Conservation (phyloP, 2,113 vertebrate species). For the Hiodon tergisus region DNA sequence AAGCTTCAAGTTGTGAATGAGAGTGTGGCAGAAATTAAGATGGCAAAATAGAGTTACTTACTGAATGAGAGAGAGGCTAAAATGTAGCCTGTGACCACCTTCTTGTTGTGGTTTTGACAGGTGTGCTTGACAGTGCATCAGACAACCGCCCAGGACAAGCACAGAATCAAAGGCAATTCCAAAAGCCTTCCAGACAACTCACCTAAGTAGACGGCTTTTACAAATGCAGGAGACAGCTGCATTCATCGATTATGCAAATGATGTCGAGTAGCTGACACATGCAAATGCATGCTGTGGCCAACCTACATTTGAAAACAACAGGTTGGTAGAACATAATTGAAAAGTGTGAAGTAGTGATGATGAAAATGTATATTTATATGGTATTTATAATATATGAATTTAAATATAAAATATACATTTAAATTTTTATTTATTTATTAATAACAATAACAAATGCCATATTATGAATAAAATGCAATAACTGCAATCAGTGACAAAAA, state of each 20-base stretch:
- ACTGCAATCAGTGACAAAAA: no score
- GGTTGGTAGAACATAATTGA: no score
- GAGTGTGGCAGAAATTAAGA: background rate
- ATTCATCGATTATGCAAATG: background rate
- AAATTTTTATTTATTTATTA: no score
- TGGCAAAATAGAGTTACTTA: background rate
- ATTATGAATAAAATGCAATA: no score
- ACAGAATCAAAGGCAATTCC: background rate
- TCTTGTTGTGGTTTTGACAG: background rate
- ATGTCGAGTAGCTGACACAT: background rate
- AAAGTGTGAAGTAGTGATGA: no score
- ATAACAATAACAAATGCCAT: no score
- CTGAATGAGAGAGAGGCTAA: constrained; percentile 34
- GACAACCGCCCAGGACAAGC: background rate
- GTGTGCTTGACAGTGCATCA: background rate
- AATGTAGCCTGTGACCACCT: background rate
- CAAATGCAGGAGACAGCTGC: no score
- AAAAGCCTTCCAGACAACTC: background rate
- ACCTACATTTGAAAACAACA: no score
- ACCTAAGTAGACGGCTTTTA: background rate
- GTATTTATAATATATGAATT: no score
- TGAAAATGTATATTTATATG: no score
- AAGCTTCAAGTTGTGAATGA: background rate
- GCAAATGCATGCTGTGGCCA: background rate
- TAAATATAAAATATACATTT: no score